A percentile compares a stretch with the other conserved stretches of the same genome.
These are phyloP conservation scores for Caloenas nicobarica DNA, from an alignment of 2,113 vertebrate genomes.

Conservation along the genomic window DNA sequence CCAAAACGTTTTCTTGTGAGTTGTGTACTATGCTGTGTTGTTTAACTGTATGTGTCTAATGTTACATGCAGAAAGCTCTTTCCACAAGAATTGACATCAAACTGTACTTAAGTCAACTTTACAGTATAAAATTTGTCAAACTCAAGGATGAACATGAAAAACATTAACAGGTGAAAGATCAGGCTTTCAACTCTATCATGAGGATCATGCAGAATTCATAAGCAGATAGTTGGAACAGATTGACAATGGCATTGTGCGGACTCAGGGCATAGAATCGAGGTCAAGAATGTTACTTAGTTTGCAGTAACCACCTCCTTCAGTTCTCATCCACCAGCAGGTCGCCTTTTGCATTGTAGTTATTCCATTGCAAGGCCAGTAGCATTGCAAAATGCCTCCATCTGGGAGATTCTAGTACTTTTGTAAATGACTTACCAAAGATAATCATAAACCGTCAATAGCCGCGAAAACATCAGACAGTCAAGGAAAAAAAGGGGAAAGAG, in stretches of 20 bases:
- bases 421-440: conserved; percentile 9
- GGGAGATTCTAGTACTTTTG: conserved; percentile 48
- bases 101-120: conserved; percentile 70
- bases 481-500: not conserved
- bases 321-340: conserved; percentile 46
- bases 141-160: conserved; percentile 73
- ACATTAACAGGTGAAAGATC: conserved; percentile 70
- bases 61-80: conserved; percentile 76
- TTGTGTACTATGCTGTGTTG: conserved; percentile 68
- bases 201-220: conserved; percentile 61
- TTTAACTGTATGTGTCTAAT: conserved; percentile 66
- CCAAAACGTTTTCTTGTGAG: conserved; percentile 59
- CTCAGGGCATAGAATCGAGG: conserved; percentile 53
- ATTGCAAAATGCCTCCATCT: conserved; percentile 47
- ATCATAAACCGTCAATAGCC: conserved; percentile 10
- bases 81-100: conserved; percentile 72
- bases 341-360: conserved; percentile 44
- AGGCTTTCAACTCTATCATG: conserved; percentile 64
- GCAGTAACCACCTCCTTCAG: conserved; percentile 69
- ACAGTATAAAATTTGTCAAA: conserved; percentile 73
- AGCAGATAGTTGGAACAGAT: conserved; percentile 61
- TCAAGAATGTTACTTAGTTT: conserved; percentile 64
- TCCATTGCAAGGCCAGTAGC: conserved; percentile 41
- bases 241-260: conserved; percentile 75
- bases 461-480: not conserved